Evolutionary conservation across 2,888 invertebrate genomes (phyloP), one percentile per base, ranked within the genome.

Genomic region (Eupithecia vulgata): DNA sequence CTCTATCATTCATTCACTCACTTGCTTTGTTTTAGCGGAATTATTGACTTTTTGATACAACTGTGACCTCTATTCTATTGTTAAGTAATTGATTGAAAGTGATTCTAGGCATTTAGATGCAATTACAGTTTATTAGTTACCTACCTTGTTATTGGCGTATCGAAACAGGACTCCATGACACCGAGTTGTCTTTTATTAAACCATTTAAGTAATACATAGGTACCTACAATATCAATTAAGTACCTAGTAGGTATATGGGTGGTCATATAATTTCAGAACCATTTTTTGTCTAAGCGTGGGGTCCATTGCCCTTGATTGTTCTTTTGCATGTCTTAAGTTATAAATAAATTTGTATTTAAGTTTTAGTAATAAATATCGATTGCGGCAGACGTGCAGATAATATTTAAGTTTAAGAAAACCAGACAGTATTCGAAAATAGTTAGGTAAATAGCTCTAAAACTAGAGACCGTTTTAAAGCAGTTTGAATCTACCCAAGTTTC

Each of bases 11-110:
- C 80, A 77, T 76, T 79, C 78, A 76, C 79, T 80, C 81, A 78
- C 77, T 80, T 37, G 78, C 82, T 82, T 84, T 84, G 83, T 83
- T 78, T 75, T 75, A 78, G 79, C 74, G 79, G 76, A 76, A 80
- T 65, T 85, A 83, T 85, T 84, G 81, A 82, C 78, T 78, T 82
- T 78, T 75, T 77, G 52, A 68, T 67, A 64, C 69, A 74, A 71
- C 68, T 40, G 37, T 52, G 65, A 37, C 21, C 61, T 71, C 6
- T 37, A 35, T 62, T 71, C 6, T 37, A 35, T 62, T 68, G 59
- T 66, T 69, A 35, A 30, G 25, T 15, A 25, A 21, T 65, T 21
- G 62, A 34, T 64, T 42, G 21, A 10, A 40, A 61, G 15, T 61
- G 15, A 34, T 61, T 61, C 15, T 61, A 34, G 34, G 34, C 3